Percentiles rank a stretch among this genome's conserved stretches.
These are phyloP conservation scores for Neomorphus geoffroyi DNA, from an alignment of 2,797 vertebrate species.

Conservation along the genomic window DNA sequence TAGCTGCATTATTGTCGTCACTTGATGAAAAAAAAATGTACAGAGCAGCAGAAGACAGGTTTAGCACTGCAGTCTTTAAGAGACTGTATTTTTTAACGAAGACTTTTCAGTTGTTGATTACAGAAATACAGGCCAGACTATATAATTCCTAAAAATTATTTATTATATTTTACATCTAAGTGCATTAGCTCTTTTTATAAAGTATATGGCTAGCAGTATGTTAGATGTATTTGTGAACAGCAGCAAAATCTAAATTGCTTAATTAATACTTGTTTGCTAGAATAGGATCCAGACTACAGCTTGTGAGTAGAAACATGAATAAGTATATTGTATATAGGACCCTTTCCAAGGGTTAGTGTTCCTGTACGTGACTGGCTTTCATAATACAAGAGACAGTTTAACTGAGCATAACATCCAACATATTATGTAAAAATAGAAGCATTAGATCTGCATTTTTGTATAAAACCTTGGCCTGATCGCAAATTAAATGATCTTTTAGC, in stretches of 20 bases:
- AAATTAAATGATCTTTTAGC: not conserved
- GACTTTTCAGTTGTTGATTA: not conserved
- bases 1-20: not conserved
- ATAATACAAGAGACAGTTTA: not conserved
- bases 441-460: not conserved
- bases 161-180: not conserved
- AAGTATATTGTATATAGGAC: not conserved
- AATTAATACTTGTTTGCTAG: not conserved
- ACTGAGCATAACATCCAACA: not conserved
- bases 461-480: not conserved
- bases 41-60: not conserved
- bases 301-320: not conserved
- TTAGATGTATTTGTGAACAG: not conserved
- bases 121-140: not conserved
- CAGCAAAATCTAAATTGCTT: not conserved
- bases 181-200: not conserved
- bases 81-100: not conserved
- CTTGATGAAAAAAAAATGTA: not conserved
- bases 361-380: not conserved
- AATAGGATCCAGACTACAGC: not conserved
- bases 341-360: not conserved
- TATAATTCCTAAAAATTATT: not conserved
- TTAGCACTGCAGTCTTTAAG: not conserved
- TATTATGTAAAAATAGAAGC: not conserved
- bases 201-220: not conserved